phyloP scores from a whole-genome alignment of 2,888 invertebrate genomes.

The Drosophila quinaria region DNA sequence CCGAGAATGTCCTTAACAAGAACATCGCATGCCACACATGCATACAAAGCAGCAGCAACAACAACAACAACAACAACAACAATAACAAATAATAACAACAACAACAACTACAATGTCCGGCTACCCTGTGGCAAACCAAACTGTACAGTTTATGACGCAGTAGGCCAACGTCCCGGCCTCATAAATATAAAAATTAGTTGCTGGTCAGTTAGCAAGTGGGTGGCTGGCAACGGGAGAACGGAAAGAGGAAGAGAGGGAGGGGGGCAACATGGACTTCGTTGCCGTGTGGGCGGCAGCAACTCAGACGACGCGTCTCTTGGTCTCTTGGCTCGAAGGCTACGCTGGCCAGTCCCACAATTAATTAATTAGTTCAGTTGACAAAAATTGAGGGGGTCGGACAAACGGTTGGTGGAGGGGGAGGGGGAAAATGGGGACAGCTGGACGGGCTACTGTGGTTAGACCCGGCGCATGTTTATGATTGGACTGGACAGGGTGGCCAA shows the following conservation, averaged over 20 bases:
- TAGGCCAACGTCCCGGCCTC: slow-evolving; percentile 74
- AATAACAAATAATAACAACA: slow-evolving; percentile 15
- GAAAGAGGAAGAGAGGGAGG: background rate
- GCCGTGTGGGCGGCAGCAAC: slow-evolving; percentile 14
- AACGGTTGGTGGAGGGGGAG: slow-evolving; percentile 16
- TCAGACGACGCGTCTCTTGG: slow-evolving; percentile 37
- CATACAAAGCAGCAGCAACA: slow-evolving; percentile 55
- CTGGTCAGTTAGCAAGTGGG: slow-evolving; percentile 83
- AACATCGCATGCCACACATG: slow-evolving; percentile 40
- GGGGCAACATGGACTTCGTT: background rate
- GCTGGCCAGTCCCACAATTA: slow-evolving; percentile 78
- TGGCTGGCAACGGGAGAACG: slow-evolving; percentile 24
- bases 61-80: slow-evolving; percentile 5
- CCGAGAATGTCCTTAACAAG: slow-evolving; percentile 42
- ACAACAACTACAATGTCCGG: slow-evolving; percentile 30
- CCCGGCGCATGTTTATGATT: slow-evolving; percentile 68
- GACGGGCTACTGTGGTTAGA: slow-evolving; percentile 43
- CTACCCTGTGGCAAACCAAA: slow-evolving; percentile 62
- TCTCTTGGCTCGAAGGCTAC: slow-evolving; percentile 56
- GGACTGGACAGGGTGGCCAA: slow-evolving; percentile 60
- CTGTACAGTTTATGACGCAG: slow-evolving; percentile 78
- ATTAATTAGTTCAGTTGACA: slow-evolving; percentile 84
- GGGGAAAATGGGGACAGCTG: slow-evolving; percentile 11
- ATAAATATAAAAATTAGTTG: slow-evolving; percentile 84
- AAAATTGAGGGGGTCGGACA: slow-evolving; percentile 79